Evolutionary conservation across 2,888 invertebrate genomes (phyloP).

Genomic region (Gisinianus flammeolus): DNA sequence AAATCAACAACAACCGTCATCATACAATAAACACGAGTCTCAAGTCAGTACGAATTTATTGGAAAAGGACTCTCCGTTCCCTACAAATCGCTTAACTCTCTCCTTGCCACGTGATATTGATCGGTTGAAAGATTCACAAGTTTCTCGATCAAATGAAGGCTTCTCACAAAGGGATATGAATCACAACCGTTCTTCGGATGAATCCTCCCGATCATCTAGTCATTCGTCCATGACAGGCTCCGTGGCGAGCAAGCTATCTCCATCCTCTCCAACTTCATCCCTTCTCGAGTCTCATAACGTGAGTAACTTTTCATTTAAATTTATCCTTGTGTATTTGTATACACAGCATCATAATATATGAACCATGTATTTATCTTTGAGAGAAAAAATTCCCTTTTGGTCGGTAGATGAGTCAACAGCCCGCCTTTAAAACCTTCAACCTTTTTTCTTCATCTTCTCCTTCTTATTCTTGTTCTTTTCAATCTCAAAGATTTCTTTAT

Average conservation of each 20-base stretch:
- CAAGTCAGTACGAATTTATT: constrained; percentile 27
- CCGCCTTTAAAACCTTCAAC: background rate
- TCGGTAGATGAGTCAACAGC: background rate
- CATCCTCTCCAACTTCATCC: constrained; percentile 11
- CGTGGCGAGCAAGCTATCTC: constrained; percentile 29
- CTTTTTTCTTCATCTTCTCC: background rate
- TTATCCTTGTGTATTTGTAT: background rate
- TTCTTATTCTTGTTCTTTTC: background rate
- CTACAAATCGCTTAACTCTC: constrained; percentile 50
- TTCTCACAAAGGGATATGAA: background rate
- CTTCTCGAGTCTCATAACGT: background rate
- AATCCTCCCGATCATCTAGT: constrained; percentile 44
- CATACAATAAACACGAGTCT: background rate
- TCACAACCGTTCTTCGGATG: constrained; percentile 20
- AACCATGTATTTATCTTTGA: background rate
- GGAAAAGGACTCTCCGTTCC: constrained; percentile 54
- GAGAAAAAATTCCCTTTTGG: background rate
- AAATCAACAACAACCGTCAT: background rate
- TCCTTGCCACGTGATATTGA: constrained; percentile 54
- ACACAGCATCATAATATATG: background rate
- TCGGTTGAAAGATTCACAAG: constrained; percentile 24
- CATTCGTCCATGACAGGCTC: constrained; percentile 45
- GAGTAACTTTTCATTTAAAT: background rate
- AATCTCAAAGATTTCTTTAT: background rate
- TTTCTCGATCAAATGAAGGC: constrained; percentile 8